These are phyloP conservation scores for Cryptocheilus praepositus DNA, from an alignment of 2,888 invertebrate species.

Conservation along the genomic window DNA sequence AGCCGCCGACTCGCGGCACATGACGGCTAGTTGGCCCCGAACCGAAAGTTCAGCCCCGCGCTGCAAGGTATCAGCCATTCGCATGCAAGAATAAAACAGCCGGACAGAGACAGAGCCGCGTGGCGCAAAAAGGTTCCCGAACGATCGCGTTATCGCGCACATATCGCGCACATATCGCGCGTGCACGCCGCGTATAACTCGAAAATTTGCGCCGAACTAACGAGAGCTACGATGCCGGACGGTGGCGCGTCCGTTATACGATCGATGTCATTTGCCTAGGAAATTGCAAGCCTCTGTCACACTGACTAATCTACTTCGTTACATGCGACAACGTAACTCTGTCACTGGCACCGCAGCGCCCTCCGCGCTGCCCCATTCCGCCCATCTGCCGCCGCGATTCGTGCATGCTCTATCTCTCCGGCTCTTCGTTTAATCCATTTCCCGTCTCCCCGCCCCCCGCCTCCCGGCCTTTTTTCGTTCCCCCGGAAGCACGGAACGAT, in stretches of 20 bases:
- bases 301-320: slow-evolving; percentile 72
- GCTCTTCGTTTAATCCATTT: slow-evolving; percentile 45
- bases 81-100: background rate
- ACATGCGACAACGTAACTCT: slow-evolving; percentile 68
- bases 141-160: too few relatives aligned
- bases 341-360: slow-evolving; percentile 62
- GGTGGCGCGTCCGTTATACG: slow-evolving; percentile 63
- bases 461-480: slow-evolving; percentile 24
- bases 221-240: slow-evolving; percentile 21
- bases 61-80: background rate
- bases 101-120: slow-evolving; percentile 11
- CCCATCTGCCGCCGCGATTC: background rate
- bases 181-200: slow-evolving; percentile 8
- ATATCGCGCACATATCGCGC: too few relatives aligned
- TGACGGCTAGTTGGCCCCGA: too few relatives aligned
- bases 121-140: too few relatives aligned
- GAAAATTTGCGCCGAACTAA: slow-evolving; percentile 23
- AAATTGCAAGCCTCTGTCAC: slow-evolving; percentile 71
- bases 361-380: slow-evolving; percentile 16
- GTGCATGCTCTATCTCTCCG: slow-evolving; percentile 19
- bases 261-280: slow-evolving; percentile 71
- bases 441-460: slow-evolving; percentile 18
- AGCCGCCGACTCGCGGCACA: background rate
- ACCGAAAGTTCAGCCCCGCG: background rate
- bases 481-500: slow-evolving; percentile 27